phyloP scores from a whole-genome alignment of 2,888 invertebrate species.

The Erynnis tages region DNA sequence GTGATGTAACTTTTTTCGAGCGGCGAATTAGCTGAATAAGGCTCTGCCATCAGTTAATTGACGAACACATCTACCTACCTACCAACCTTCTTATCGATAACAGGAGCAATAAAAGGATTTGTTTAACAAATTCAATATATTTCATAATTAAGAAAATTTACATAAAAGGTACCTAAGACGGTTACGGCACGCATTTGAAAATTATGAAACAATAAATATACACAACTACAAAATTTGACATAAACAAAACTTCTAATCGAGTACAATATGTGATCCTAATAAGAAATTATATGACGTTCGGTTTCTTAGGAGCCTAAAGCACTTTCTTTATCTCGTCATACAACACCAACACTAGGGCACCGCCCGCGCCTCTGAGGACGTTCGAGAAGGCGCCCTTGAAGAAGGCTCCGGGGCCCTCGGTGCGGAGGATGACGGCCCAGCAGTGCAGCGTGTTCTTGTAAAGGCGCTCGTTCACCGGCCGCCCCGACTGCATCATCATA shows the following conservation, averaged over 20 bases:
- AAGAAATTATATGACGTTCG: no score
- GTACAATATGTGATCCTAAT: background rate
- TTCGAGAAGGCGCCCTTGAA: slow-evolving; percentile 98
- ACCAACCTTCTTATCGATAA: no score
- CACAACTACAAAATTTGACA: slow-evolving; percentile 11
- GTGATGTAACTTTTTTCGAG: no score
- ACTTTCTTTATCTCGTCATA: slow-evolving; percentile 92
- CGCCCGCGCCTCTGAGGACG: slow-evolving; percentile 94
- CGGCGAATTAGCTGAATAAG: no score
- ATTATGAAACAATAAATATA: slow-evolving; percentile 12
- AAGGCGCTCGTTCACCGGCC: slow-evolving; percentile 86
- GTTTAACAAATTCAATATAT: slow-evolving; percentile 2
- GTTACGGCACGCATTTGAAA: slow-evolving; percentile 2
- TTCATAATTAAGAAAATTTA: slow-evolving; percentile 11
- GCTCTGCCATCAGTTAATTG: no score
- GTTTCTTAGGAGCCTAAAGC: slow-evolving; percentile 52
- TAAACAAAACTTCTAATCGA: background rate
- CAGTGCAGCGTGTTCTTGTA: slow-evolving; percentile 96
- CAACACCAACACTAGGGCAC: slow-evolving; percentile 93
- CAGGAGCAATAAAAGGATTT: no score
- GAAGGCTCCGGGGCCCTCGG: slow-evolving; percentile 92
- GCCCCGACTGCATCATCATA: slow-evolving; percentile 99
- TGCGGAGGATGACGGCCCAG: slow-evolving; percentile 89
- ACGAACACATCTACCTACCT: no score
- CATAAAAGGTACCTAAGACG: slow-evolving; percentile 9